phyloP scores from a whole-genome alignment of 2,888 invertebrate species.

The Thereva nobilitata region DNA sequence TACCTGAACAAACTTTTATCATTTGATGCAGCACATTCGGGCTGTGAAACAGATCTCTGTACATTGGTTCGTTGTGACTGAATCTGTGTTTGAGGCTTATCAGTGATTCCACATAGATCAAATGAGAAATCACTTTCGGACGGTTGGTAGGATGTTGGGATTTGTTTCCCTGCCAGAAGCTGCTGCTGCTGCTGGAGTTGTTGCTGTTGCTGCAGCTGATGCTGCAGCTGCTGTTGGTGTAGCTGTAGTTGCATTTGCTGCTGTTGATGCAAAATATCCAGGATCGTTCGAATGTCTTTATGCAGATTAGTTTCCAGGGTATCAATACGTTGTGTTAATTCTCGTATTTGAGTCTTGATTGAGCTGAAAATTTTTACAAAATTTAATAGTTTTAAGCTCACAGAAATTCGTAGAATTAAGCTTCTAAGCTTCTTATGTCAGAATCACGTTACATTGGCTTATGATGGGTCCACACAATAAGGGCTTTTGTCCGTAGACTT shows the following conservation, averaged over 20 bases:
- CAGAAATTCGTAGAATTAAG: not conserved
- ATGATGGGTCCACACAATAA: too few species aligned
- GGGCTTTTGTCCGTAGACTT: too few species aligned
- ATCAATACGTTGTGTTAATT: slow-evolving; percentile 48
- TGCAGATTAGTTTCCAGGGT: slow-evolving; percentile 48
- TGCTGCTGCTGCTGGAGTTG: slow-evolving; percentile 46
- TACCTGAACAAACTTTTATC: slow-evolving; percentile 49
- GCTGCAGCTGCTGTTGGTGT: slow-evolving; percentile 46
- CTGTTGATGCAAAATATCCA: slow-evolving; percentile 49
- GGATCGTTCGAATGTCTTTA: slow-evolving; percentile 49
- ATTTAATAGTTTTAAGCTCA: not conserved
- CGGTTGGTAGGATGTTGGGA: slow-evolving; percentile 49
- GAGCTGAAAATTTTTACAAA: slow-evolving; percentile 41
- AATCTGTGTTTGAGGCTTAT: slow-evolving; percentile 43
- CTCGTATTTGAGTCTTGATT: slow-evolving; percentile 48
- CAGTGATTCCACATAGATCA: slow-evolving; percentile 46
- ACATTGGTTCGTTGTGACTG: slow-evolving; percentile 47
- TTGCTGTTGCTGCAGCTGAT: slow-evolving; percentile 46
- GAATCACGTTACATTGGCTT: too few species aligned
- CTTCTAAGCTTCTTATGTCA: too few species aligned
- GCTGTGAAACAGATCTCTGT: slow-evolving; percentile 50
- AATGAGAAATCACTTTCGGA: slow-evolving; percentile 52
- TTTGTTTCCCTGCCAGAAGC: slow-evolving; percentile 45
- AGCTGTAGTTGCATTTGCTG: slow-evolving; percentile 48
- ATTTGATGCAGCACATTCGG: slow-evolving; percentile 47